These are phyloP conservation scores for Leucania comma DNA, from an alignment of 2,888 invertebrate species.

Conservation along the genomic window DNA sequence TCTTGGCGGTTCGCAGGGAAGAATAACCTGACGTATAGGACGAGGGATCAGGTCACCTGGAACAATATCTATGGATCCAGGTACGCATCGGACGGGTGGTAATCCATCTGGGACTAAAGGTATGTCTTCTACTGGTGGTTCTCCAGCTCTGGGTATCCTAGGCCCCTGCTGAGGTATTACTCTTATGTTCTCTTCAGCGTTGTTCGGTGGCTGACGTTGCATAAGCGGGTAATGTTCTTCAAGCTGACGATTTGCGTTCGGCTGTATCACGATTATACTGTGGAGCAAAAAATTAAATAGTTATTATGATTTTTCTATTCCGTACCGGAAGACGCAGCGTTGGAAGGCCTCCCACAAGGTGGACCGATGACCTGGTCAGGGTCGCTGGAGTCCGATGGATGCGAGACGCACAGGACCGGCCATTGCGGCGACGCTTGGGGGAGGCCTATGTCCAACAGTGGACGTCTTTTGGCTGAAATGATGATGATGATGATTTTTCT, in stretches of 20 bases:
- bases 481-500: too few relatives aligned
- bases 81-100: not conserved
- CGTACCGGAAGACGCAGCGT: too few relatives aligned
- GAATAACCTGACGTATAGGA: not conserved
- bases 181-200: not conserved
- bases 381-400: too few relatives aligned
- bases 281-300: not conserved
- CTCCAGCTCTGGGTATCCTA: not conserved
- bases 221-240: conserved; percentile 14
- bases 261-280: conserved; percentile 63
- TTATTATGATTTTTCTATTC: not conserved
- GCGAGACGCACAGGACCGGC: too few relatives aligned
- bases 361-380: too few relatives aligned
- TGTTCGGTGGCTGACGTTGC: not conserved
- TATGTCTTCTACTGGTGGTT: not conserved
- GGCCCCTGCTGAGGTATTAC: not conserved
- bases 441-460: too few relatives aligned
- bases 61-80: not conserved
- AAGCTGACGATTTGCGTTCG: conserved; percentile 19
- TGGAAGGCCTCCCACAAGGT: too few relatives aligned
- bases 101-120: not conserved
- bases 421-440: too few relatives aligned
- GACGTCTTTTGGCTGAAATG: too few relatives aligned
- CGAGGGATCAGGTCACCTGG: not conserved
- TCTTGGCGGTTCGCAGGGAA: not conserved